These are phyloP conservation scores for Luscinia megarhynchos DNA, from an alignment of 2,797 vertebrate genomes.

Conservation along the genomic window DNA sequence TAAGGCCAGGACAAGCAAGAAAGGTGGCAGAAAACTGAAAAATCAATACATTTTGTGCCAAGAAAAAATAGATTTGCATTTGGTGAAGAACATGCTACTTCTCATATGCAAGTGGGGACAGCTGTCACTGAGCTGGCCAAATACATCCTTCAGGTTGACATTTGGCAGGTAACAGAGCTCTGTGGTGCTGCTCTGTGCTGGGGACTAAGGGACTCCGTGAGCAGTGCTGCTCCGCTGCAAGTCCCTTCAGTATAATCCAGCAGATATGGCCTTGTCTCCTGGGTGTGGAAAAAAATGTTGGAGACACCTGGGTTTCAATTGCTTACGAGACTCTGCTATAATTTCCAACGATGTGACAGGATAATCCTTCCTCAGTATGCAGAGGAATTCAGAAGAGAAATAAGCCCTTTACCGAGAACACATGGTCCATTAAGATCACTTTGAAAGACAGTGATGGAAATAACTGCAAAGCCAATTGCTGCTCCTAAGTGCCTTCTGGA, in stretches of 20 bases:
- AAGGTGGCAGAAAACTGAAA: neutral
- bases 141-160: neutral
- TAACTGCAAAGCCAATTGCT: slow-evolving; percentile 24
- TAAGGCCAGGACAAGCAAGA: neutral
- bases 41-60: neutral
- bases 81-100: neutral
- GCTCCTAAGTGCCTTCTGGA: slow-evolving; percentile 25
- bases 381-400: slow-evolving; percentile 1
- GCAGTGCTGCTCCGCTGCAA: fast-evolving
- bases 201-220: neutral
- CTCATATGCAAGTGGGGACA: neutral
- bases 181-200: neutral
- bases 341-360: neutral
- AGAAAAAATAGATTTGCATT: neutral
- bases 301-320: neutral
- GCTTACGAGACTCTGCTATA: neutral
- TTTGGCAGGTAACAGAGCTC: neutral
- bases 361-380: neutral
- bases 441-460: slow-evolving; percentile 22
- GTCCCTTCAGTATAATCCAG: neutral
- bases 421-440: neutral
- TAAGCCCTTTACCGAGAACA: neutral
- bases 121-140: neutral
- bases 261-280: neutral
- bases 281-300: neutral